These are phyloP conservation scores for Loxodonta africana DNA, from an alignment of 2,113 vertebrate genomes.

Conservation along the genomic window DNA sequence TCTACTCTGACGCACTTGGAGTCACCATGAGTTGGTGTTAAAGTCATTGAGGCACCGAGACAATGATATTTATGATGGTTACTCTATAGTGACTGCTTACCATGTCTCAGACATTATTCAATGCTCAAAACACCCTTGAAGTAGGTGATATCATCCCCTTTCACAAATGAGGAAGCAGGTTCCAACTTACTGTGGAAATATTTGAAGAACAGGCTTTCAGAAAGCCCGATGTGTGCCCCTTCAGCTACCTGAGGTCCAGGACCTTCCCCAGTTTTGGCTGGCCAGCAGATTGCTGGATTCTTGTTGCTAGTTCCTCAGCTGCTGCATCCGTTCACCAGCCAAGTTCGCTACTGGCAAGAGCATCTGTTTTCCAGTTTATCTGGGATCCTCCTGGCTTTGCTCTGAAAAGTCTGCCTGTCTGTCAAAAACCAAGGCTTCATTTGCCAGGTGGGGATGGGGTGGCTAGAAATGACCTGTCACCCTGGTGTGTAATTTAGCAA, in stretches of 20 bases:
- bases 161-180: neutral
- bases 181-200: neutral
- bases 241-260: neutral
- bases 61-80: neutral
- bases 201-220: neutral
- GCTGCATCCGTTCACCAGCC: neutral
- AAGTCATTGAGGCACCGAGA: neutral
- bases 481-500: conserved; percentile 55
- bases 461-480: conserved; percentile 55
- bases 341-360: conserved; percentile 26
- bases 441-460: conserved; percentile 43
- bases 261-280: neutral
- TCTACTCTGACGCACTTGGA: neutral
- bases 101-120: neutral
- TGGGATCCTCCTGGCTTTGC: conserved; percentile 32
- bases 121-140: neutral
- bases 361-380: conserved; percentile 59
- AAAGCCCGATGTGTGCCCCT: neutral
- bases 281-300: neutral
- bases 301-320: neutral
- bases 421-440: conserved; percentile 1
- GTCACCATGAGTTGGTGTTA: neutral
- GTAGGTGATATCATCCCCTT: neutral
- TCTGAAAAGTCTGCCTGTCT: conserved; percentile 2
- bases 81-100: neutral